Evolutionary conservation across 2,797 vertebrate species (phyloP).

Genomic region (Sternotherus odoratus): DNA sequence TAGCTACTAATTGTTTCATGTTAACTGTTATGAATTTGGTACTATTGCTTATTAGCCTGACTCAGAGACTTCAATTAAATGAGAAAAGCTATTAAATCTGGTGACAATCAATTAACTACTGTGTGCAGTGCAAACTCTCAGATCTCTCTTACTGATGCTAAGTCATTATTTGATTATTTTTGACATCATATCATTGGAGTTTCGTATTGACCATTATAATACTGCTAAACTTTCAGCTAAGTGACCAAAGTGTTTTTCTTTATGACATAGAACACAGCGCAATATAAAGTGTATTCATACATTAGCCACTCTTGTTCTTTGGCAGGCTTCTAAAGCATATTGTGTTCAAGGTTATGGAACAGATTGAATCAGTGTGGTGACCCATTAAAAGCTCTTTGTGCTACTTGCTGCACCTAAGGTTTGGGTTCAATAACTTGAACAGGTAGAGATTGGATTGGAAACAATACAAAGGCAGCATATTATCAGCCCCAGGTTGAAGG

Average conservation of each 20-base stretch:
- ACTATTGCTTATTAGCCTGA: background rate
- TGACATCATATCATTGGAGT: background rate
- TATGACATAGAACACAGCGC: background rate
- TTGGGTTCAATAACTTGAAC: background rate
- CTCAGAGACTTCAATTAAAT: no score
- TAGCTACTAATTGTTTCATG: background rate
- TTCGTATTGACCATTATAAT: background rate
- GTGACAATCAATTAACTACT: background rate
- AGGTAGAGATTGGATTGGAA: background rate
- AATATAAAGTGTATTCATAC: background rate
- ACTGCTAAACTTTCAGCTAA: background rate
- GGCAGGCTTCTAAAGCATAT: background rate
- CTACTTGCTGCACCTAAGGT: background rate
- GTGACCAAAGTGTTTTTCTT: background rate
- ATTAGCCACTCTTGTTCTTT: background rate
- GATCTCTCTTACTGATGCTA: background rate
- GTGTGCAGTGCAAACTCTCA: background rate
- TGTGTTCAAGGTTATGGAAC: background rate
- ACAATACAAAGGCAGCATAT: background rate
- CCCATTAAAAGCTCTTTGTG: background rate
- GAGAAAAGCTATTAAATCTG: background rate
- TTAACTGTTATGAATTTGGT: background rate
- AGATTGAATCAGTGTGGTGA: background rate
- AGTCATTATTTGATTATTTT: background rate
- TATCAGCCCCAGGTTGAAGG: background rate